phyloP scores from a whole-genome alignment of 64 coral and sea anemone species.

The Porites australiensis region DNA sequence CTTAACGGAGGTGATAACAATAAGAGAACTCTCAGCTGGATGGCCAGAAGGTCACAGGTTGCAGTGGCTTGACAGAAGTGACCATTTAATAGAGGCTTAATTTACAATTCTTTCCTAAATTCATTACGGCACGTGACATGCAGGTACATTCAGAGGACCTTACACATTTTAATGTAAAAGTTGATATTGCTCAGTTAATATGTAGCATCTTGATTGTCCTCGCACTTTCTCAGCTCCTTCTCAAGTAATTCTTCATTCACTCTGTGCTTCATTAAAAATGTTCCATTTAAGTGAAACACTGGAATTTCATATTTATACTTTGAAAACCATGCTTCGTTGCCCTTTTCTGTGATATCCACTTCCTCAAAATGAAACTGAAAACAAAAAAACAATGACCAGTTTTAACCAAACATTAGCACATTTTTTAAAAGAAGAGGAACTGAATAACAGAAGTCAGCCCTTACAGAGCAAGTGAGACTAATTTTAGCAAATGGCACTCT shows the following conservation, averaged over 20 bases:
- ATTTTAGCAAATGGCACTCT: too few relatives aligned
- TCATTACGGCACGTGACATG: too few relatives aligned
- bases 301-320: slow-evolving; percentile 97
- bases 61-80: too few relatives aligned
- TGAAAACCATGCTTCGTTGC: slow-evolving; percentile 89
- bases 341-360: slow-evolving; percentile 85
- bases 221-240: slow-evolving; percentile 63
- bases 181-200: background rate
- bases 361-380: slow-evolving; percentile 88
- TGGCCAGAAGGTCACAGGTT: too few relatives aligned
- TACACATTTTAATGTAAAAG: background rate
- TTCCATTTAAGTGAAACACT: slow-evolving; percentile 93
- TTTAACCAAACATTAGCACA: background rate
- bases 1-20: too few relatives aligned
- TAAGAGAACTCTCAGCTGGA: too few relatives aligned
- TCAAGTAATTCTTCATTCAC: slow-evolving; percentile 83
- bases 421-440: too few relatives aligned
- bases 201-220: slow-evolving; percentile 7
- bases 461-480: too few relatives aligned
- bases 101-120: too few relatives aligned
- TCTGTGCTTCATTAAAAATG: slow-evolving; percentile 90
- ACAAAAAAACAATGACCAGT: background rate
- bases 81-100: too few relatives aligned
- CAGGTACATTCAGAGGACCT: too few relatives aligned
- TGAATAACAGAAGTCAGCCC: too few relatives aligned